Conservation (phyloP, 2,888 invertebrate species). For the Stenoptilia bipunctidactyla region DNA sequence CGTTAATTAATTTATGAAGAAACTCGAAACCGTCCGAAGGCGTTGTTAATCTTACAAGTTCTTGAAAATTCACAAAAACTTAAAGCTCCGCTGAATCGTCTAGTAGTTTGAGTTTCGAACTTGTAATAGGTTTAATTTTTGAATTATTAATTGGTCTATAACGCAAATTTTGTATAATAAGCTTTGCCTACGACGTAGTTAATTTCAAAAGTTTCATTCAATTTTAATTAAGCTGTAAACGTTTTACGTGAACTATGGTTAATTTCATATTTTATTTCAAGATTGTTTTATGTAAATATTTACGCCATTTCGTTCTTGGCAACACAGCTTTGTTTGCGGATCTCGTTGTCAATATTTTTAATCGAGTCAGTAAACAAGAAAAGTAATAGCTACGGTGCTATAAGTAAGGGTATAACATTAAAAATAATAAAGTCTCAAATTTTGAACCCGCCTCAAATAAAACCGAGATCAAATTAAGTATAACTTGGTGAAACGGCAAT, state of each 20-base stretch:
- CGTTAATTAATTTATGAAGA: conserved; percentile 48
- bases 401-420: too few species aligned
- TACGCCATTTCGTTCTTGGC: conserved; percentile 37
- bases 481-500: too few species aligned
- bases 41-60: conserved; percentile 40
- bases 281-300: conserved; percentile 45
- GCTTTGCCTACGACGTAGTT: neutral
- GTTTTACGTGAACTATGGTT: too few species aligned
- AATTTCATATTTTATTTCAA: too few species aligned
- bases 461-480: too few species aligned
- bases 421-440: too few species aligned
- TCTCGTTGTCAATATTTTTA: conserved; percentile 50
- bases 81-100: conserved; percentile 32
- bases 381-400: too few species aligned
- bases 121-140: conserved; percentile 52
- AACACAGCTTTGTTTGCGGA: conserved; percentile 29
- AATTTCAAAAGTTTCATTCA: neutral
- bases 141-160: conserved; percentile 36
- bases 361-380: conserved; percentile 51
- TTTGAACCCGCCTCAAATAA: too few species aligned
- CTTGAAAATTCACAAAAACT: conserved; percentile 61
- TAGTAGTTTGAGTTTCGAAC: conserved; percentile 40
- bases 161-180: conserved; percentile 4
- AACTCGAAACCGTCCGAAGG: conserved; percentile 28
- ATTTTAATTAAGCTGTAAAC: conserved; percentile 8